A percentile compares a stretch with the other conserved stretches of the same genome.
Conservation (phyloP, 2,888 invertebrate species). For the Microctonus brassicae region DNA sequence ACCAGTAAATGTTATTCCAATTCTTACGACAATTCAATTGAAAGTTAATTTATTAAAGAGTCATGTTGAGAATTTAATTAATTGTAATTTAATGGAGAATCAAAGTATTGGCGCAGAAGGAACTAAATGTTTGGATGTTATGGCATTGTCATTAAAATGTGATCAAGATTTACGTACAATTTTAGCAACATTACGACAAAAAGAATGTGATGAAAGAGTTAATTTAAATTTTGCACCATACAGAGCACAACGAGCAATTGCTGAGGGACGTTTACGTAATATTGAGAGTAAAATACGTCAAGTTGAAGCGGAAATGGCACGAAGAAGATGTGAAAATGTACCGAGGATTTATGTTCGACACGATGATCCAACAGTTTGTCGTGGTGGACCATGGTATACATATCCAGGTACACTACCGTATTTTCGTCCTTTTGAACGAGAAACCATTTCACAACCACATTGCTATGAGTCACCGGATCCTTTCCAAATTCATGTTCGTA, state of each 20-base stretch:
- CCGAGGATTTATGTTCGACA: constrained; percentile 30
- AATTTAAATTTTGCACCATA: constrained; percentile 61
- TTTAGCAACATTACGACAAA: constrained; percentile 53
- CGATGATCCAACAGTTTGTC: constrained; percentile 34
- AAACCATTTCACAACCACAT: constrained; percentile 17
- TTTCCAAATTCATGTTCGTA: constrained; percentile 50
- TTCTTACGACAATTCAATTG: constrained; percentile 60
- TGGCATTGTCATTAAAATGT: constrained; percentile 53
- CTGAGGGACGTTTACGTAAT: constrained; percentile 55
- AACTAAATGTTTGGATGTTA: constrained; percentile 50
- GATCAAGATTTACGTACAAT: constrained; percentile 61
- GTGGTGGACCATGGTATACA: constrained; percentile 38
- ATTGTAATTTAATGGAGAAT: constrained; percentile 54
- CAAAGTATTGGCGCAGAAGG: constrained; percentile 54
- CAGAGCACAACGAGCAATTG: constrained; percentile 57
- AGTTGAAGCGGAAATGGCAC: constrained; percentile 59
- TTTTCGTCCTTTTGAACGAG: constrained; percentile 16
- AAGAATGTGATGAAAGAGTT: constrained; percentile 61
- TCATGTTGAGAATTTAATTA: constrained; percentile 57
- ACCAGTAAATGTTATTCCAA: constrained; percentile 56
- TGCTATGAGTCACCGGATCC: constrained; percentile 58
- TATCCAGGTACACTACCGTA: constrained; percentile 39
- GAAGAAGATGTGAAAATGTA: constrained; percentile 44
- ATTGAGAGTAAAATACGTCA: constrained; percentile 60
- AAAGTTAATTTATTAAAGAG: constrained; percentile 62